Evolutionary conservation across 2,113 vertebrate genomes (phyloP).

Genomic region (Amia ocellicauda): DNA sequence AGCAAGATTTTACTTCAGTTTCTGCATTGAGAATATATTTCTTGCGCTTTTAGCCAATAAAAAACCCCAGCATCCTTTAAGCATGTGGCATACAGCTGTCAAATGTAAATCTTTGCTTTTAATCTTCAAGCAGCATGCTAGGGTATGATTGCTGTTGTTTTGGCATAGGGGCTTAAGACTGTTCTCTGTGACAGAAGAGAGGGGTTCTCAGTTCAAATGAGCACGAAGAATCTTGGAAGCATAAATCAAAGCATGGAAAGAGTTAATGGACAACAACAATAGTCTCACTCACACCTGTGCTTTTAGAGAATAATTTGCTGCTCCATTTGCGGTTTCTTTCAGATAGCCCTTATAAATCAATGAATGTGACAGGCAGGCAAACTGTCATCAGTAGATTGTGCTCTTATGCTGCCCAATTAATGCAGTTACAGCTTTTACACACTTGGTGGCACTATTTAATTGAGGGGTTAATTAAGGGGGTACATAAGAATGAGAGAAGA

Average conservation of each 20-base stretch:
- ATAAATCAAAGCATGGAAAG: neutral
- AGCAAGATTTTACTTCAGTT: neutral
- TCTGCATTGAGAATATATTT: constrained; percentile 1
- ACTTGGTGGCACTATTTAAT: too few relatives aligned
- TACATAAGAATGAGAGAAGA: too few relatives aligned
- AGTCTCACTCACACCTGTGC: constrained; percentile 1
- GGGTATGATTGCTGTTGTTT: constrained; percentile 5
- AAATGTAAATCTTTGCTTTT: constrained; percentile 14
- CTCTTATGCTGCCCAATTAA: too few relatives aligned
- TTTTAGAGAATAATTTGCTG: neutral
- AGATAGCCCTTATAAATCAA: neutral
- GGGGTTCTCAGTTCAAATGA: constrained; percentile 11
- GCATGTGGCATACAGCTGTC: constrained; percentile 11
- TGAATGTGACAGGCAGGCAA: neutral
- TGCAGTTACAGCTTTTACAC: too few relatives aligned
- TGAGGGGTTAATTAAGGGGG: too few relatives aligned
- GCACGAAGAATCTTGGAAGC: neutral
- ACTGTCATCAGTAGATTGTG: too few relatives aligned
- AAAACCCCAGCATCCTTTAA: neutral
- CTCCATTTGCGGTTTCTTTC: constrained; percentile 1
- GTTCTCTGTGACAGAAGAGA: constrained; percentile 1
- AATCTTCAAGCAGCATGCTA: constrained; percentile 11
- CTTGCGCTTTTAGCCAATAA: neutral
- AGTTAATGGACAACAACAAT: constrained; percentile 12
- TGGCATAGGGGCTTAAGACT: neutral